Base-by-base conservation (phyloP, 2,113 vertebrate species). In the Plectropomus leopardus region DNA sequence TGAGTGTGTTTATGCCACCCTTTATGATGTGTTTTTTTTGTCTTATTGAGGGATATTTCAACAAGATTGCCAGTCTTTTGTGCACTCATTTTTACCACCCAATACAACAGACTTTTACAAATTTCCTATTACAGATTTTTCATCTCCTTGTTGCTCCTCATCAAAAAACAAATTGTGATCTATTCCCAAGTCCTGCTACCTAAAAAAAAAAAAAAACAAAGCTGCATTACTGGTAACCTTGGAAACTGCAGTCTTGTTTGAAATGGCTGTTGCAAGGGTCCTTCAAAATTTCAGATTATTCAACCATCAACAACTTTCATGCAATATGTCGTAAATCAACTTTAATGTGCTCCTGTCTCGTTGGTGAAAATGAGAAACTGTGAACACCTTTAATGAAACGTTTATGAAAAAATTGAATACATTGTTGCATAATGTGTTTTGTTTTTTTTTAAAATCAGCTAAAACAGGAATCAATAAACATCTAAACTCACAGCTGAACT, bases 221-320 rank as follows among this genome's bases (percentile, higher is more conserved):
- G 72, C 75, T 59, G 80, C 36, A 74, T 83, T 70, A 47, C 45
- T 70, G 85, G 91, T 93, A 90, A 89, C 91, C 91, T 87, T 84
- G 92, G 92, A 86, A 93, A 93, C 92, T 85, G 90, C 72, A 85
- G 80, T 54, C 69, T 73, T 82, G 76, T 91, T 84, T 86, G 74
- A 89, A 87, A 87, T 64, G 60, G n/a, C 75, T 75, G 63, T 45
- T 69, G 68, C 77, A 59, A 26, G 13, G 50, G 53, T 82, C 61
- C 55, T 79, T 68, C 32, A 28, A 58, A 51, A 78, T 84, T 23
- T 15, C 11, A n/a, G 4, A 83, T 67, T 30, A 70, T 76, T 83
- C 47, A 74, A 21, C 42, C 79, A 26, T 69, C 58, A 47, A 28
- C 70, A 80, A 76, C 78, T 65, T 88, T 75, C 21, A 74, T 65